Evolutionary conservation across 2,797 vertebrate genomes (phyloP), one percentile per base, ranked within the genome.

Genomic region (Lepidocolaptes lacrymiger): DNA sequence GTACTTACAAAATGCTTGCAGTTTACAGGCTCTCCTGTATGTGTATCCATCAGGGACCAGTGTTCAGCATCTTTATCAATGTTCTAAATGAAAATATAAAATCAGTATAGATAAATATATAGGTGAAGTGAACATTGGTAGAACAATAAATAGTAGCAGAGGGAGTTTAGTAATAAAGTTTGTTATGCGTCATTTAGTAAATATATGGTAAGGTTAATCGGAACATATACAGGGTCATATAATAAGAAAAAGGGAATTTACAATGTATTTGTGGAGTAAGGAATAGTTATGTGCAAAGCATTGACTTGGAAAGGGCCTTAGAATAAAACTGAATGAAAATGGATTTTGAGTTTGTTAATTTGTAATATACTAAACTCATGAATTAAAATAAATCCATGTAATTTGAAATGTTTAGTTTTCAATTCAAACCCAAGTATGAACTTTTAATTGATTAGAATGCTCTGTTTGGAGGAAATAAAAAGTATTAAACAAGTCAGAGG

Each of bases 51-150:
- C 0, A 0, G 34, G 12, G 18, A 62, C 27, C 8, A 39, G 7
- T 54, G 16, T 61, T 80, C 54, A 72, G 44, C 54, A 54, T 62
- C 39, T 89, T 93, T 88, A 74, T 49, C 56, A 80, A 28, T 48
- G 41, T 64, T 89, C 34, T 72, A 58, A 66, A 90, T 81, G 34
- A 90, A 91, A 95, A 90, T 88, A 62, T 11, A 78, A 89, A 96
- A 95, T 92, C 85, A 92, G 85, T 95, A 43, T 4, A 68, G 46
- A 54, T 24, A 86, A 83, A 68, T 78, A 36, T 77, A 39, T 77
- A 18, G 20, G 14, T 84, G 36, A 63, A 43, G 54, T 16, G 46
- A 72, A n/a, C 5, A 51, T 12, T 72, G n/a, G 14, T 49, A 72
- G 26, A 78, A 27, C 6, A 80, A 62, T 77, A 92, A 83, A 85